These are phyloP conservation scores for Bembecia ichneumoniformis DNA, from an alignment of 2,888 invertebrate genomes.

Conservation along the genomic window DNA sequence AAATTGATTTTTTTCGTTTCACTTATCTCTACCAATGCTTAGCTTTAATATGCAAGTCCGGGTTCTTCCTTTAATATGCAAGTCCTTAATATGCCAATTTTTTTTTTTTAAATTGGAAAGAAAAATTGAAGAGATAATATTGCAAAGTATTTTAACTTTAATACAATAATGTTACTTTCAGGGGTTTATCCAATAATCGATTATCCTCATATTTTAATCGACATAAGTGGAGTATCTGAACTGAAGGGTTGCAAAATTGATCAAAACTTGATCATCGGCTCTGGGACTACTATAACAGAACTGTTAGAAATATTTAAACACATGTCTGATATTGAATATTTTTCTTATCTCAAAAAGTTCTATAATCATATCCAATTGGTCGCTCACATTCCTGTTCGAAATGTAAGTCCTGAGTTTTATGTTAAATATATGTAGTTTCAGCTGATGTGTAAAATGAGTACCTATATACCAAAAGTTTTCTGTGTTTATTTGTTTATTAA, in stretches of 20 bases:
- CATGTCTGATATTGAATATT: slow-evolving; percentile 41
- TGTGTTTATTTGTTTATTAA: too few species aligned
- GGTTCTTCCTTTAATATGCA: too few species aligned
- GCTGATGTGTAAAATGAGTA: too few species aligned
- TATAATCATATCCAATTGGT: slow-evolving; percentile 76
- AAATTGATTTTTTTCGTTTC: too few species aligned
- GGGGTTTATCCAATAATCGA: slow-evolving; percentile 4
- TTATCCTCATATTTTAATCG: slow-evolving; percentile 6
- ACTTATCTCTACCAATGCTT: too few species aligned
- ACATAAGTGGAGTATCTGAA: slow-evolving; percentile 3
- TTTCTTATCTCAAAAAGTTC: slow-evolving; percentile 70
- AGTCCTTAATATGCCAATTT: too few species aligned
- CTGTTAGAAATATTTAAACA: slow-evolving; percentile 55
- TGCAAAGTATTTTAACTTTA: too few species aligned
- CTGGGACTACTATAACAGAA: slow-evolving; percentile 63
- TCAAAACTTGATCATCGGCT: slow-evolving; percentile 5
- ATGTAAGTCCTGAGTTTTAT: slow-evolving; percentile 57
- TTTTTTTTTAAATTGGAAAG: too few species aligned
- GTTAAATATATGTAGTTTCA: background rate
- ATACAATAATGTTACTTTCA: background rate
- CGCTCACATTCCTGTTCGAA: slow-evolving; percentile 79
- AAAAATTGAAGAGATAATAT: too few species aligned
- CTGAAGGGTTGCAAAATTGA: slow-evolving; percentile 4
- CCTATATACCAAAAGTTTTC: too few species aligned
- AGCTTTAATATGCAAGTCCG: too few species aligned